Evolutionary conservation across 2,888 invertebrate genomes (phyloP).

Genomic region (Metopia argyrocephala): DNA sequence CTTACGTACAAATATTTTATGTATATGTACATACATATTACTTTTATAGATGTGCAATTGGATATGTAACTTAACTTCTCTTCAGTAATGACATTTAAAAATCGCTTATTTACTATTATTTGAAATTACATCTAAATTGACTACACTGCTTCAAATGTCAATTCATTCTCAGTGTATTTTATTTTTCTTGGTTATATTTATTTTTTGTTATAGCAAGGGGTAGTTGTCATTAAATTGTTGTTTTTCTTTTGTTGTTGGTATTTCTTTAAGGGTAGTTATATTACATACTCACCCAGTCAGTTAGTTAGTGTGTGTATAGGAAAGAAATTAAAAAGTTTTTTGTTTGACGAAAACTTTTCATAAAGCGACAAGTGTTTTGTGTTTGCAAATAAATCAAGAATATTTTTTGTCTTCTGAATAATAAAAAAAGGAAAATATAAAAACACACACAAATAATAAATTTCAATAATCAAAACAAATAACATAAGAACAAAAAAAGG

Average conservation of each 20-base stretch:
- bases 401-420: slow-evolving; percentile 47
- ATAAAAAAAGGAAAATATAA: slow-evolving; percentile 18
- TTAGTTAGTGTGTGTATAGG: slow-evolving; percentile 10
- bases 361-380: slow-evolving; percentile 65
- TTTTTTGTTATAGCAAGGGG: slow-evolving; percentile 33
- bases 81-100: neutral
- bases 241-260: slow-evolving; percentile 18
- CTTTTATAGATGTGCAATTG: no score
- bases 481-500: no score
- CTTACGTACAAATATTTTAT: no score
- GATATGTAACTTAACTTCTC: no score
- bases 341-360: slow-evolving; percentile 58
- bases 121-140: neutral
- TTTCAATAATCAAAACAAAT: slow-evolving; percentile 63
- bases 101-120: neutral
- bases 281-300: neutral
- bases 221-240: slow-evolving; percentile 30
- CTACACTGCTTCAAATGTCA: slow-evolving; percentile 35
- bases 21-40: no score
- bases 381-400: slow-evolving; percentile 64
- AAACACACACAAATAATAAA: slow-evolving; percentile 54
- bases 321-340: slow-evolving; percentile 50
- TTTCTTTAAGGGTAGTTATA: slow-evolving; percentile 42
- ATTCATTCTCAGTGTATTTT: slow-evolving; percentile 3
- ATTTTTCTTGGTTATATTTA: neutral